Conservation (phyloP, 2,797 vertebrate species). For the Aulostomus chinensis region DNA sequence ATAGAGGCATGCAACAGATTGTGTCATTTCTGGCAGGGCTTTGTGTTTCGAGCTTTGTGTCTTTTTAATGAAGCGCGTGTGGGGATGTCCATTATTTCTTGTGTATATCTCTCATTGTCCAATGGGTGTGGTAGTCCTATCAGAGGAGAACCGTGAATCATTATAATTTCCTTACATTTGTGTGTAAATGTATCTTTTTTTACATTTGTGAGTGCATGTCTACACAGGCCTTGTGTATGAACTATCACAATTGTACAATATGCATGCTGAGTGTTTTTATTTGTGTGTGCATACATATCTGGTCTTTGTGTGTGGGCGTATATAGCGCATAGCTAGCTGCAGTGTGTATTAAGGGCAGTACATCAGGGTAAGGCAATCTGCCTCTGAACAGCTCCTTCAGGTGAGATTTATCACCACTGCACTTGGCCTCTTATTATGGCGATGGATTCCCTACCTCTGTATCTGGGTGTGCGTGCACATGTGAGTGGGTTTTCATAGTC, state of each 20-base stretch:
- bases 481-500: slow-evolving; percentile 37
- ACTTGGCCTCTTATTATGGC: slow-evolving; percentile 82
- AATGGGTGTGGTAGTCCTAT: slow-evolving; percentile 57
- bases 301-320: slow-evolving; percentile 52
- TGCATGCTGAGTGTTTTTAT: slow-evolving; percentile 32
- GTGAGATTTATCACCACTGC: slow-evolving; percentile 84
- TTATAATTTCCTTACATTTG: no score
- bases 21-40: slow-evolving; percentile 32
- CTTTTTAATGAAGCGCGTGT: slow-evolving; percentile 54
- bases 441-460: slow-evolving; percentile 76
- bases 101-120: slow-evolving; percentile 24
- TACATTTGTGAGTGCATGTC: neutral
- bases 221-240: slow-evolving; percentile 5
- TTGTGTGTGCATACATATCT: slow-evolving; percentile 29
- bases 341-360: slow-evolving; percentile 72
- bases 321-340: slow-evolving; percentile 59
- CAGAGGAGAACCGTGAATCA: slow-evolving; percentile 25
- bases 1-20: slow-evolving; percentile 39
- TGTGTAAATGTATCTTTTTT: neutral
- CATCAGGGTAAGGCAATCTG: slow-evolving; percentile 78
- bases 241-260: slow-evolving; percentile 2
- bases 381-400: slow-evolving; percentile 79
- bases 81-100: slow-evolving; percentile 23
- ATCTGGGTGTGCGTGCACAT: slow-evolving; percentile 46
- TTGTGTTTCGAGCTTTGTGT: slow-evolving; percentile 35